Conservation (phyloP, 2,888 invertebrate species). For the Pammene aurita region DNA sequence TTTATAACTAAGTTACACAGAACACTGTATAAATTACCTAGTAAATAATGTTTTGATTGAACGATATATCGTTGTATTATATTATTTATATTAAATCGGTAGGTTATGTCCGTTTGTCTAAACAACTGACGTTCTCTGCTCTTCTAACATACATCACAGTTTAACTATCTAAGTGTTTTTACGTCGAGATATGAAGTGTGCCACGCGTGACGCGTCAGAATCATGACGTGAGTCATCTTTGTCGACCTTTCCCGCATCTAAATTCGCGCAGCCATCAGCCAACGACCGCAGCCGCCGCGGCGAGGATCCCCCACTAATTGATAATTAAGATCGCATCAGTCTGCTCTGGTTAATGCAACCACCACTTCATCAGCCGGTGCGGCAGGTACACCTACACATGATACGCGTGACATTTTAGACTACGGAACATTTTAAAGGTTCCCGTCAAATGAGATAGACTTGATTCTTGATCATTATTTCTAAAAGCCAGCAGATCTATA, state of each 20-base stretch:
- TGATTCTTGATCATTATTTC: slow-evolving; percentile 3
- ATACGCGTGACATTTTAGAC: background rate
- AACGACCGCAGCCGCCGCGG: slow-evolving; percentile 58
- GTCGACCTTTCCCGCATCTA: slow-evolving; percentile 73
- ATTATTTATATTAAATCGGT: too few relatives aligned
- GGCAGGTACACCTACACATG: background rate
- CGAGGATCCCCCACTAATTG: slow-evolving; percentile 53
- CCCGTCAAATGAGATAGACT: background rate
- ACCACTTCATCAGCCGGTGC: slow-evolving; percentile 27
- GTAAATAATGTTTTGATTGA: too few relatives aligned
- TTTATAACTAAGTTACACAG: slow-evolving; percentile 1
- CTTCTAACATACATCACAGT: background rate
- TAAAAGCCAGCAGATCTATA: slow-evolving; percentile 27
- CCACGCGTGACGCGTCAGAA: background rate
- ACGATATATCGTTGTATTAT: too few relatives aligned
- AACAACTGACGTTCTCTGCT: background rate
- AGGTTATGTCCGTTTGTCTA: background rate
- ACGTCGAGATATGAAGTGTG: background rate
- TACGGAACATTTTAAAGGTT: slow-evolving; percentile 14
- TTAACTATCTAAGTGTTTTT: background rate
- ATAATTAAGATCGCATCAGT: slow-evolving; percentile 58
- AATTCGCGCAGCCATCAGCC: slow-evolving; percentile 73
- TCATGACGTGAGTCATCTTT: slow-evolving; percentile 65
- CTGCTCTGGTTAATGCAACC: slow-evolving; percentile 31
- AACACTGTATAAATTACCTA: too few relatives aligned